Evolutionary conservation across 1,140 invertebrate species (phyloP).

Genomic region (Patella vulgata): DNA sequence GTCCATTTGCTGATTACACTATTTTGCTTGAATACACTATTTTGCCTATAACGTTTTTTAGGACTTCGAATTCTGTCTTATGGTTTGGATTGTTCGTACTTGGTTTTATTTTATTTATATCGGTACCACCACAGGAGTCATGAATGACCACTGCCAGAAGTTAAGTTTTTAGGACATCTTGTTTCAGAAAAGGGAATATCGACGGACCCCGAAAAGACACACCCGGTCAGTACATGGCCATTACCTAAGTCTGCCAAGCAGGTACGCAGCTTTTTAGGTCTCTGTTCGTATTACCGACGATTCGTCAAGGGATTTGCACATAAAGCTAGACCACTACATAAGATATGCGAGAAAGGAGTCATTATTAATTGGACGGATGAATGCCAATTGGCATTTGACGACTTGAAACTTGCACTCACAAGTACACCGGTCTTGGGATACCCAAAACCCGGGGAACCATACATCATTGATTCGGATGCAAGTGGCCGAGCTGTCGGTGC

Average conservation of each 20-base stretch:
- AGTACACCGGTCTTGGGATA: conserved; percentile 27
- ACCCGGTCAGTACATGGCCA: conserved; percentile 21
- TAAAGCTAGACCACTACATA: conserved; percentile 31
- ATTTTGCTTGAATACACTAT: too few species aligned
- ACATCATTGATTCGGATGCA: conserved; percentile 45
- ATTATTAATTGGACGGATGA: conserved; percentile 26
- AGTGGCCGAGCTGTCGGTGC: conserved; percentile 42
- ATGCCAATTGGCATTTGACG: conserved; percentile 31
- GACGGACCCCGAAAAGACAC: too few species aligned
- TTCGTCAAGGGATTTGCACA: too few species aligned
- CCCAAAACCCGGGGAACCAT: conserved; percentile 15
- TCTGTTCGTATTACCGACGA: conserved; percentile 30
- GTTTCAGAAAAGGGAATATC: too few species aligned
- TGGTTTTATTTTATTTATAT: too few species aligned
- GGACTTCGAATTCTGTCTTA: too few species aligned
- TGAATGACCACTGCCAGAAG: too few species aligned
- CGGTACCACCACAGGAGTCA: too few species aligned
- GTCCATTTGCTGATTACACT: too few species aligned
- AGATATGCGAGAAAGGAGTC: conserved; percentile 19
- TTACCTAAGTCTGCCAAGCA: conserved; percentile 22
- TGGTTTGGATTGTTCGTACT: too few species aligned
- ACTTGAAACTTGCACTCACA: conserved; percentile 27
- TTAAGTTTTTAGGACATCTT: too few species aligned
- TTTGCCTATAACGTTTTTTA: too few species aligned
- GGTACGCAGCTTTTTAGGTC: conserved; percentile 33